Conservation (phyloP, 2,113 vertebrate genomes). For the Sorex fumeus region DNA sequence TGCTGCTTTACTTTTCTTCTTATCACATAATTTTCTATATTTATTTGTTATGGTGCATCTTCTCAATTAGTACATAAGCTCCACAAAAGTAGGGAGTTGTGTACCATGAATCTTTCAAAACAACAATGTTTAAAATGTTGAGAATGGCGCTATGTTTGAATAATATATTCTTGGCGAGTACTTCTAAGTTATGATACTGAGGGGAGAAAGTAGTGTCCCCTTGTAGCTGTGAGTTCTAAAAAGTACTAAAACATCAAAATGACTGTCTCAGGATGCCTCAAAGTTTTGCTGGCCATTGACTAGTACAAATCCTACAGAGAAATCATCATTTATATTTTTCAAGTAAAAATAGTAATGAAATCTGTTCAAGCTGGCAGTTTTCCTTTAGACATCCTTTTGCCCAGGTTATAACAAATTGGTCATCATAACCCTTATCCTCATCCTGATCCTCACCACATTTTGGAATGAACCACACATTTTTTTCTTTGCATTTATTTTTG, state of each 20-base stretch:
- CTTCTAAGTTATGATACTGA: conserved; percentile 53
- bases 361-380: conserved; percentile 43
- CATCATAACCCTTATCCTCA: not conserved
- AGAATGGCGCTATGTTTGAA: conserved; percentile 6
- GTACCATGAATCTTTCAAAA: conserved; percentile 18
- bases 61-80: conserved; percentile 35
- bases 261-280: conserved; percentile 29
- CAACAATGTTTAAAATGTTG: not conserved
- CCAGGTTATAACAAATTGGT: conserved; percentile 29
- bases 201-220: not conserved
- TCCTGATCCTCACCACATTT: not conserved
- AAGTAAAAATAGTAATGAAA: conserved; percentile 35
- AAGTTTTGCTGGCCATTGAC: not conserved
- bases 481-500: conserved; percentile 38
- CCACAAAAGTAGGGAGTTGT: conserved; percentile 11
- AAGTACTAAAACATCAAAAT: conserved; percentile 35
- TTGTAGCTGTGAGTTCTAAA: conserved; percentile 13
- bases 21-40: conserved; percentile 41
- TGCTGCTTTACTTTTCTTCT: conserved; percentile 42
- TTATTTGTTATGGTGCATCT: not conserved
- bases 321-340: conserved; percentile 38
- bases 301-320: conserved; percentile 20
- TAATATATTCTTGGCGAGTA: conserved; percentile 42
- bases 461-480: conserved; percentile 43
- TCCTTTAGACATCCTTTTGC: conserved; percentile 47